A percentile compares a stretch with the other conserved stretches of the same genome.
Evolutionary conservation across 2,797 vertebrate species (phyloP).

Genomic region (Pseudochromis fuscus): DNA sequence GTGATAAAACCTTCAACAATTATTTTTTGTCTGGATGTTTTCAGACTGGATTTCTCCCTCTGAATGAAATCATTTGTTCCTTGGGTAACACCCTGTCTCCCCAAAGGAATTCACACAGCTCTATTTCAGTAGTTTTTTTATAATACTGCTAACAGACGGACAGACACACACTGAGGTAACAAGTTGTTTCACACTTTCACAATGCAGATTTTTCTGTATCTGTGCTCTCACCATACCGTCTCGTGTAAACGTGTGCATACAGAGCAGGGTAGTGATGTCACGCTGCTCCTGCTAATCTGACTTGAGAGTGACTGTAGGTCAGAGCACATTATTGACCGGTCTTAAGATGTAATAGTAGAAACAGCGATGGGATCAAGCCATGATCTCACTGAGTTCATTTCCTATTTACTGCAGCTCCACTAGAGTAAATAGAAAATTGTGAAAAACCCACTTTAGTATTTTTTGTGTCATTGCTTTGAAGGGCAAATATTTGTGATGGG

Average conservation of each 20-base stretch:
- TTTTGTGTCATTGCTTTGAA: constrained; percentile 51
- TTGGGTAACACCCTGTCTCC: too few species aligned
- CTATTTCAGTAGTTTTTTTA: too few species aligned
- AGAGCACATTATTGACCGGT: constrained; percentile 34
- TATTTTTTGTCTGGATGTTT: too few species aligned
- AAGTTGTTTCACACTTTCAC: neutral
- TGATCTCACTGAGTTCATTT: constrained; percentile 23
- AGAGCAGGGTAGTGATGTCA: constrained; percentile 11
- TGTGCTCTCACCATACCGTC: neutral
- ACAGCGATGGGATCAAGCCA: constrained; percentile 43
- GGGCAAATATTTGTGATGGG: constrained; percentile 55
- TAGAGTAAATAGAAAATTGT: constrained; percentile 46
- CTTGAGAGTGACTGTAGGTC: constrained; percentile 22
- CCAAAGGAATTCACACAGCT: too few species aligned
- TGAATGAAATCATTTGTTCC: too few species aligned
- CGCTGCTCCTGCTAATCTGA: constrained; percentile 29
- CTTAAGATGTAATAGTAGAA: constrained; percentile 31
- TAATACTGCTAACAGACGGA: too few species aligned
- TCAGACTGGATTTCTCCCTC: too few species aligned
- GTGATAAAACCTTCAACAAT: too few species aligned
- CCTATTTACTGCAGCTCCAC: constrained; percentile 9
- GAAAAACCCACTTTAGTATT: constrained; percentile 27
- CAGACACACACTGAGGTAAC: too few species aligned
- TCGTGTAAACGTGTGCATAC: constrained; percentile 2
- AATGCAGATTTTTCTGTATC: neutral